These are phyloP conservation scores for Encarsia formosa DNA, from an alignment of 2,888 invertebrate species.

Conservation along the genomic window DNA sequence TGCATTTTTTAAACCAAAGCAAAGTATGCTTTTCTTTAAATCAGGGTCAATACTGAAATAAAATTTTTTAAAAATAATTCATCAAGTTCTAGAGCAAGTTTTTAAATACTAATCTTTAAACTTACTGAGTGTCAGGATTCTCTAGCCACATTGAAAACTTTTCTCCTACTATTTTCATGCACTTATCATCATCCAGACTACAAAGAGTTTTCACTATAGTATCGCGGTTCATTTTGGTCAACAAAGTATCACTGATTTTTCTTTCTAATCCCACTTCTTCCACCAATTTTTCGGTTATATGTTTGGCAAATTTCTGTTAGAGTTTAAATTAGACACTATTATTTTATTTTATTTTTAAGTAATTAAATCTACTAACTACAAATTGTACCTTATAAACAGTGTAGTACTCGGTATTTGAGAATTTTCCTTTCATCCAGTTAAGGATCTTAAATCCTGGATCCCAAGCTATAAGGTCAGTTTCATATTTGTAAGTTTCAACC, in stretches of 20 bases:
- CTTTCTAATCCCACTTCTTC: no score
- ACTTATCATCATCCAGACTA: conserved; percentile 58
- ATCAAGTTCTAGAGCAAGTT: no score
- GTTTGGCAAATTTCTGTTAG: no score
- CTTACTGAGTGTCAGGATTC: not conserved
- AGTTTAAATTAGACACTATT: no score
- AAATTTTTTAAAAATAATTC: conserved; percentile 5
- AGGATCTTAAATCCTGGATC: conserved; percentile 70
- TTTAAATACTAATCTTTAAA: not conserved
- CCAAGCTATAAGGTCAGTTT: conserved; percentile 82
- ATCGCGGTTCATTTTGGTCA: conserved; percentile 59
- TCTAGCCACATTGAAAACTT: conserved; percentile 8
- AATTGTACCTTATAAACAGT: no score
- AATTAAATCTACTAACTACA: no score
- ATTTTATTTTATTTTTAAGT: no score
- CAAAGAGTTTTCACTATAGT: conserved; percentile 64
- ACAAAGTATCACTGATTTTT: conserved; percentile 58
- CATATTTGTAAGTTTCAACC: conserved; percentile 69
- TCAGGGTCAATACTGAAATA: conserved; percentile 29
- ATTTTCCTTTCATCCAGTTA: conserved; percentile 57
- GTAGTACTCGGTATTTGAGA: conserved; percentile 14
- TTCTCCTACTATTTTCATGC: conserved; percentile 52
- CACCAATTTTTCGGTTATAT: no score
- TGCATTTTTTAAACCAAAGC: conserved; percentile 41
- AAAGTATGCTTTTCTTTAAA: conserved; percentile 28